phyloP scores from a whole-genome alignment of 2,888 invertebrate species.

The Diloba caeruleocephala region DNA sequence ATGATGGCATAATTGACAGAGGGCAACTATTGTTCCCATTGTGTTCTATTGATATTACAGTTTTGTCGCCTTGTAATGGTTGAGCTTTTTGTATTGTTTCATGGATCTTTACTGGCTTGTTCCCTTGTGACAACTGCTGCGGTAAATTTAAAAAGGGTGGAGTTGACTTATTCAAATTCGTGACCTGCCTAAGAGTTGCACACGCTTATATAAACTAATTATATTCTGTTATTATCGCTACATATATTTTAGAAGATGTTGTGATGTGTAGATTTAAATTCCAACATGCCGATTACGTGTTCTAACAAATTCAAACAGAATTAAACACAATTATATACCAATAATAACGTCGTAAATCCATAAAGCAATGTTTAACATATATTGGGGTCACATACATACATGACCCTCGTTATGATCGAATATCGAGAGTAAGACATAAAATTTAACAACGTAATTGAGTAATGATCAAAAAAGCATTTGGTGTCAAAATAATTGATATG shows the following conservation, averaged over 20 bases:
- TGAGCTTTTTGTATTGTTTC: conserved; percentile 80
- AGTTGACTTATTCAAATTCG: conserved; percentile 72
- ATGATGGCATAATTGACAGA: conserved; percentile 89
- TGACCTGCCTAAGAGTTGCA: conserved; percentile 60
- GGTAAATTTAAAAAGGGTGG: conserved; percentile 82
- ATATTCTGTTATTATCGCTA: conserved; percentile 26
- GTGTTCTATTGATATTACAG: conserved; percentile 86
- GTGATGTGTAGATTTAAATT: conserved; percentile 31
- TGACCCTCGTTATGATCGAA: conserved; percentile 53
- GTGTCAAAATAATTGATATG: conserved; percentile 86
- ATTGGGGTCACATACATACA: conserved; percentile 37
- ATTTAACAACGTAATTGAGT: conserved; percentile 78
- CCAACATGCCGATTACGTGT: conserved; percentile 14
- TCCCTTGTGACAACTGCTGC: conserved; percentile 72
- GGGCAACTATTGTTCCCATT: conserved; percentile 87
- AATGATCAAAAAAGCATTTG: conserved; percentile 76
- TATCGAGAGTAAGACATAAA: conserved; percentile 76
- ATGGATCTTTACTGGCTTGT: conserved; percentile 71
- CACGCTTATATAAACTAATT: conserved; percentile 51
- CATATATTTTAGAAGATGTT: conserved; percentile 27
- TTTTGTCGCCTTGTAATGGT: conserved; percentile 88
- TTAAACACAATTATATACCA: conserved; percentile 6
- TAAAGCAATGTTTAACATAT: conserved; percentile 25
- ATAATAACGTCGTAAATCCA: conserved; percentile 20
- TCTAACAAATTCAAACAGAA: not conserved